phyloP scores from a whole-genome alignment of 92 coral and sea anemone species.

The Epizoanthus fatuus region DNA sequence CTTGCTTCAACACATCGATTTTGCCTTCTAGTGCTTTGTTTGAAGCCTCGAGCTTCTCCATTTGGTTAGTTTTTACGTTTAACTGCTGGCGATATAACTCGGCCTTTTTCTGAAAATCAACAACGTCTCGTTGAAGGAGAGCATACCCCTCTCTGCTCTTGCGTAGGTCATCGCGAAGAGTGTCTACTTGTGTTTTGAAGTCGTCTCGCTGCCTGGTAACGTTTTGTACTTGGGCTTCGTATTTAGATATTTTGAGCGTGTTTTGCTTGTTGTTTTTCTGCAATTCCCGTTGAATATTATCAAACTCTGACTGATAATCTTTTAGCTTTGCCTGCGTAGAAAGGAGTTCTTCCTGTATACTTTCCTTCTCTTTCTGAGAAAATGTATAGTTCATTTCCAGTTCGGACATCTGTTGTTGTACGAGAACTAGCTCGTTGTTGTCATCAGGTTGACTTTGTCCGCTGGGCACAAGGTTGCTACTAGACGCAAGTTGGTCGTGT shows the following conservation, averaged over 20 bases:
- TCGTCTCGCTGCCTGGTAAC: constrained; percentile 89
- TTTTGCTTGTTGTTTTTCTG: constrained; percentile 91
- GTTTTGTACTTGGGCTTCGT: constrained; percentile 93
- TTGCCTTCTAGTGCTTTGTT: constrained; percentile 89
- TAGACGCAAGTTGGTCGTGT: constrained; percentile 84
- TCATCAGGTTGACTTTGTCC: constrained; percentile 63
- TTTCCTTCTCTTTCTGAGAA: constrained; percentile 95
- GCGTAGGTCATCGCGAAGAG: constrained; percentile 85
- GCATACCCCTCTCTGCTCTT: constrained; percentile 87
- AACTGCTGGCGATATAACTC: constrained; percentile 90
- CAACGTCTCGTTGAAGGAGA: constrained; percentile 87
- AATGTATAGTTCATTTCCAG: constrained; percentile 93
- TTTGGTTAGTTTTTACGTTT: constrained; percentile 78
- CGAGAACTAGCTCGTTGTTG: constrained; percentile 80
- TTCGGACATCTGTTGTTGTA: constrained; percentile 89
- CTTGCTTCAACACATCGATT: constrained; percentile 91
- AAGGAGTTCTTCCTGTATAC: constrained; percentile 87
- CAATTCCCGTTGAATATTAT: constrained; percentile 88
- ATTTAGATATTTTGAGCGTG: constrained; percentile 87
- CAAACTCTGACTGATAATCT: constrained; percentile 89
- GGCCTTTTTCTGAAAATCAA: constrained; percentile 88
- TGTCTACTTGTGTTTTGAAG: constrained; percentile 89
- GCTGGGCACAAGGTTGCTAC: constrained; percentile 83
- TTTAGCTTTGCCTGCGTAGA: constrained; percentile 82
- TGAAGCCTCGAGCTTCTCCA: constrained; percentile 85